Evolutionary conservation across 35 echinoderm and acorn worm genomes (phyloP), one percentile per base, ranked within the genome.

Genomic region (Diadema setosum): DNA sequence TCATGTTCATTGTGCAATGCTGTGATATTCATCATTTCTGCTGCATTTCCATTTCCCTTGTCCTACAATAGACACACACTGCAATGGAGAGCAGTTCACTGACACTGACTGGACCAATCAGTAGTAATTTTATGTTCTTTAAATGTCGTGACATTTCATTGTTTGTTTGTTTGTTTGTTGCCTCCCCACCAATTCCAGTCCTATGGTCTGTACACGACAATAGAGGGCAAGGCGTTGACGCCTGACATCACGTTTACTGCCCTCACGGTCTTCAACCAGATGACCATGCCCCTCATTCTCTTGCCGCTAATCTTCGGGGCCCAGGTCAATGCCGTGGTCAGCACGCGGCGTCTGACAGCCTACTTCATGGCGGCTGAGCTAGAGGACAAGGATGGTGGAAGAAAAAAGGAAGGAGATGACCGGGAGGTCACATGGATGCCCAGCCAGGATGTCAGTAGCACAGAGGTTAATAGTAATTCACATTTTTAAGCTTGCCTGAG

Each of bases 241-340:
- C 88, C 88, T 15, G 88, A 90, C 31, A 81, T 90, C 23, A 84
- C 89, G 16, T 91, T 91, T 57, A 61, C 81, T 0, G 80, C 81
- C 1, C 65, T 91, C 23, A 46, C 58, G 16, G 31, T 91, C 27
- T 91, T 91, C 89, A 91, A 91, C 33, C 34, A 60, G 20, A 40
- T 91, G 41, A 21, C 35, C n/a, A 41, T 83, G 12, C 89, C 89
- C 44, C 50, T 91, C 3, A 70, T 83, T 14, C 44, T 84, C 5
- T 16, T 91, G n/a, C 89, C 89, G 40, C 41, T 39, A 50, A 59
- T 91, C 17, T 41, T 91, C n/a, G 58, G 44, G 8, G 67, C 74
- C 41, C 1, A 67, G 3, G 67, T 83, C 60, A 91, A 91, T 84
- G 89, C 81, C 8, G 63, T 30, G 11, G 49, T 91, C 63, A 85